phyloP scores from a whole-genome alignment of 2,113 vertebrate species.

The Rana temporaria region DNA sequence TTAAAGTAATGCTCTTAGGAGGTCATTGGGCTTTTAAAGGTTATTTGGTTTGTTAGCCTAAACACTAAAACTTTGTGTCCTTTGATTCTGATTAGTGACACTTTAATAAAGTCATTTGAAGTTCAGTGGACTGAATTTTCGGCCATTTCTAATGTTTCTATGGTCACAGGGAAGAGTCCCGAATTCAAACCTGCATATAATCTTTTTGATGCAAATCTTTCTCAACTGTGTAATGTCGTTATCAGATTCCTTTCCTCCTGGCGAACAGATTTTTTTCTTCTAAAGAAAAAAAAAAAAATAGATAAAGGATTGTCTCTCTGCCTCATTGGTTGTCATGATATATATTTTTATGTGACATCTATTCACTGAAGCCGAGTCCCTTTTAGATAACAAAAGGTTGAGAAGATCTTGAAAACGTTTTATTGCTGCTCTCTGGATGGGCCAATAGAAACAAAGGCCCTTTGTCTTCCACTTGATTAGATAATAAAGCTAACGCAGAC shows the following conservation, averaged over 20 bases:
- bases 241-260: slow-evolving; percentile 77
- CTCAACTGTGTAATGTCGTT: slow-evolving; percentile 86
- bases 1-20: slow-evolving; percentile 82
- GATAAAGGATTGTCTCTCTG: slow-evolving; percentile 65
- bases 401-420: slow-evolving; percentile 82
- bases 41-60: slow-evolving; percentile 81
- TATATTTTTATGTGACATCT: slow-evolving; percentile 82
- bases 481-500: slow-evolving; percentile 84
- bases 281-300: slow-evolving; percentile 60
- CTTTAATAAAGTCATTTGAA: slow-evolving; percentile 99
- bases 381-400: slow-evolving; percentile 87
- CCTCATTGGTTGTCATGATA: slow-evolving; percentile 67
- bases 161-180: slow-evolving; percentile 88
- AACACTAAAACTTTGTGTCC: slow-evolving; percentile 93
- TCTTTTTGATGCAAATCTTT: slow-evolving; percentile 97
- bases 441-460: slow-evolving; percentile 80
- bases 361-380: slow-evolving; percentile 79
- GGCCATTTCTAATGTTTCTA: slow-evolving; percentile 95
- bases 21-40: slow-evolving; percentile 81
- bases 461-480: slow-evolving; percentile 88
- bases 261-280: slow-evolving; percentile 64
- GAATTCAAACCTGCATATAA: slow-evolving; percentile 81
- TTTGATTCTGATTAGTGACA: slow-evolving; percentile 95
- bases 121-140: slow-evolving; percentile 98
- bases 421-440: slow-evolving; percentile 71